Conservation (phyloP, 2,113 vertebrate genomes). For the Theristicus caerulescens region DNA sequence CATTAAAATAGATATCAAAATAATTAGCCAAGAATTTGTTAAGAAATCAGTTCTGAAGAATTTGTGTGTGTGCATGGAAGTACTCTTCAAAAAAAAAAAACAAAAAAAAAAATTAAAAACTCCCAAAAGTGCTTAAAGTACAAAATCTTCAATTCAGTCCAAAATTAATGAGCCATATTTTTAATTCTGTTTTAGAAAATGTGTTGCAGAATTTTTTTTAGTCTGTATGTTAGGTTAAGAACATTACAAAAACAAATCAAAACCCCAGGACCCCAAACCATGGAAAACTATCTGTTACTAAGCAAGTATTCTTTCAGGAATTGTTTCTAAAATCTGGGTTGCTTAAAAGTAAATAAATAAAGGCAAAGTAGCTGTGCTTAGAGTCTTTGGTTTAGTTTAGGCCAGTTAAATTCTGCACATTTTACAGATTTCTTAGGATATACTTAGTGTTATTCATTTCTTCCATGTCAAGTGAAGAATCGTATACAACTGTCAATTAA, state of each 20-base stretch:
- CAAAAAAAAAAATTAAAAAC: background rate
- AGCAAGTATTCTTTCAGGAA: background rate
- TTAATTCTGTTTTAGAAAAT: background rate
- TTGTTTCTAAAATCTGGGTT: background rate
- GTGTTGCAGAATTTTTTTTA: background rate
- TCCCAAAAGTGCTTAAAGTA: background rate
- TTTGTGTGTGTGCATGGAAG: background rate
- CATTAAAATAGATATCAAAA: background rate
- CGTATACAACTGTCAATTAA: accelerated
- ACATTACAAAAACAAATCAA: background rate
- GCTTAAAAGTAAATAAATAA: no score
- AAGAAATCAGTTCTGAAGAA: background rate
- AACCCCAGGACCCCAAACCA: background rate
- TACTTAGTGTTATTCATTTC: background rate
- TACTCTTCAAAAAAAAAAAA: background rate
- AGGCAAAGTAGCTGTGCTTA: background rate
- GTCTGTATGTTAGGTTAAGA: background rate
- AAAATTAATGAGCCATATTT: background rate
- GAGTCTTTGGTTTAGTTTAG: background rate
- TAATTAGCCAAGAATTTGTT: background rate
- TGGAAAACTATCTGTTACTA: background rate
- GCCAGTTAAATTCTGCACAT: background rate
- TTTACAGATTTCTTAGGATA: background rate
- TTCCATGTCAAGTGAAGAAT: background rate
- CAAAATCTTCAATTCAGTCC: background rate